Percentiles rank a stretch among this genome's conserved stretches.
Evolutionary conservation across 2,888 invertebrate genomes (phyloP).

Genomic region (Anagyrus pseudococci): DNA sequence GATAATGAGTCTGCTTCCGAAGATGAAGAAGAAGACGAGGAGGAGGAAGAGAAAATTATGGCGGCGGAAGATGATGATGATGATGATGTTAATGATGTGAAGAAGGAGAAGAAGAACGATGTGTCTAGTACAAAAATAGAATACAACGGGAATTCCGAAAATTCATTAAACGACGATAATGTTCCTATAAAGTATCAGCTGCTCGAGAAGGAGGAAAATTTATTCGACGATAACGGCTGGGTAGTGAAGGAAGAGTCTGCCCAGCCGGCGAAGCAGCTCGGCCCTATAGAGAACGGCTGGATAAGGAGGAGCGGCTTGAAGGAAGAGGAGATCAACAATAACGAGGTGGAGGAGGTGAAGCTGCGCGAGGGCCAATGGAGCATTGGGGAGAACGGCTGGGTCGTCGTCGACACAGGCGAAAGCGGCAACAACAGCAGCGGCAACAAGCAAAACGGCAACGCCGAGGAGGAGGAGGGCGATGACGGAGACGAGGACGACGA

Average conservation of each 20-base stretch:
- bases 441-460: conserved; percentile 32
- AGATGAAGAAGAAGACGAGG: conserved; percentile 26
- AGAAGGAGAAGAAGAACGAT: neutral
- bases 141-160: conserved; percentile 13
- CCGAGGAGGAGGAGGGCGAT: conserved; percentile 27
- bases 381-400: conserved; percentile 47
- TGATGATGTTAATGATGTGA: neutral
- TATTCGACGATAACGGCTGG: conserved; percentile 59
- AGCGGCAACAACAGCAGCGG: too few species aligned
- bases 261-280: conserved; percentile 33
- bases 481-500: conserved; percentile 32
- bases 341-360: conserved; percentile 17
- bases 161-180: conserved; percentile 10
- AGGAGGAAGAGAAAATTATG: too few species aligned
- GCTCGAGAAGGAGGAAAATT: conserved; percentile 40
- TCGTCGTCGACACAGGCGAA: conserved; percentile 22
- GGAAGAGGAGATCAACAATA: conserved; percentile 38
- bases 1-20: neutral
- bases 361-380: conserved; percentile 39
- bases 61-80: conserved; percentile 4
- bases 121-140: neutral
- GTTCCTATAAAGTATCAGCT: conserved; percentile 22
- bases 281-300: conserved; percentile 53
- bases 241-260: conserved; percentile 50
- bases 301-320: conserved; percentile 47